These are phyloP conservation scores for Cheirogaleus medius DNA, from an alignment of 2,113 vertebrate genomes.

Conservation along the genomic window DNA sequence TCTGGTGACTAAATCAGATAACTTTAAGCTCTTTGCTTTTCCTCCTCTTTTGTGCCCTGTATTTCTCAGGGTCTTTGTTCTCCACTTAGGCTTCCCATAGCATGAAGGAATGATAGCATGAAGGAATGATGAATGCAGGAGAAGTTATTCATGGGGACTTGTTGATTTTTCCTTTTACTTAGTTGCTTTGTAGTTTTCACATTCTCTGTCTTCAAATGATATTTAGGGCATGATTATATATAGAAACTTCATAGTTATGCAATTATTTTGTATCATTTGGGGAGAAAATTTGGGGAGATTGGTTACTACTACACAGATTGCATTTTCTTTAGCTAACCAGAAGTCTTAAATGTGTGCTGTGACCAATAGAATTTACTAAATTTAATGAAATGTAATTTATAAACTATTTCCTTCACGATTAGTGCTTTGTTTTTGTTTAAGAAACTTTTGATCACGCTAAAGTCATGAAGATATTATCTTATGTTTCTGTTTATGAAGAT, in stretches of 20 bases:
- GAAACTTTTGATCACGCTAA: too few relatives aligned
- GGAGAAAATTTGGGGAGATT: background rate
- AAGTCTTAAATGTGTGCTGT: too few relatives aligned
- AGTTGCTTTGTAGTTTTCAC: background rate
- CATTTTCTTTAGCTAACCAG: too few relatives aligned
- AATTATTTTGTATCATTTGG: background rate
- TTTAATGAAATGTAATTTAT: too few relatives aligned
- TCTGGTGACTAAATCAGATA: background rate
- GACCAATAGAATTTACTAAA: too few relatives aligned
- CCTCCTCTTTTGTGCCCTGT: background rate
- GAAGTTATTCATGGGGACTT: too few relatives aligned
- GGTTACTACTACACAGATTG: background rate
- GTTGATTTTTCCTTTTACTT: background rate
- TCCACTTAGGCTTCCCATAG: background rate
- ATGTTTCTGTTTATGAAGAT: too few relatives aligned
- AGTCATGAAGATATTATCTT: too few relatives aligned
- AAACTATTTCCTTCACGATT: too few relatives aligned
- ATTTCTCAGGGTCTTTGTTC: background rate
- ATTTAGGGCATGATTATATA: background rate
- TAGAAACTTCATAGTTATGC: background rate
- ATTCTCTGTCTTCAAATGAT: background rate
- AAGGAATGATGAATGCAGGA: too few relatives aligned
- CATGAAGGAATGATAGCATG: accelerated
- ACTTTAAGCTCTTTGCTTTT: background rate
- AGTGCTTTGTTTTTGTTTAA: too few relatives aligned